Percentiles rank a stretch among this genome's conserved stretches.
Conservation (phyloP, 2,888 invertebrate genomes). For the Scrobipalpa atriplicella region DNA sequence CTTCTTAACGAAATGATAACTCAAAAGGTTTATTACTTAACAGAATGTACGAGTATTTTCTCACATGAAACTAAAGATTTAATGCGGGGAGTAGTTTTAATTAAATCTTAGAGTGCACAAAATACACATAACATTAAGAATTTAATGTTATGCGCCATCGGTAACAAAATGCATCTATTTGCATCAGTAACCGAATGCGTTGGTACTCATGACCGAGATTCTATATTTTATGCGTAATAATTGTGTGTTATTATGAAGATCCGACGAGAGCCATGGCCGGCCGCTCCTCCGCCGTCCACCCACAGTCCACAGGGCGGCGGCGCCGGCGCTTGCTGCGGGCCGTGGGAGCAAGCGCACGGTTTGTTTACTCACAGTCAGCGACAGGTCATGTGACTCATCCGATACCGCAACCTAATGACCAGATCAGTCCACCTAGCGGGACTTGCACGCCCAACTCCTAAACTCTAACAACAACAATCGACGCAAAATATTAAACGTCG, state of each 20-base stretch:
- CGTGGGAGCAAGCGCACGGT: constrained; percentile 42
- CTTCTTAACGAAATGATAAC: too few species aligned
- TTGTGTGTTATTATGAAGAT: background rate
- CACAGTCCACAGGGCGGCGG: constrained; percentile 42
- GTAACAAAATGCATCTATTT: background rate
- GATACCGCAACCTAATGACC: constrained; percentile 30
- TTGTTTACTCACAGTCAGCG: constrained; percentile 29
- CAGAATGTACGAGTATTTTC: too few species aligned
- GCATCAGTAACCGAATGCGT: background rate
- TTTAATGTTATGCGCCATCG: background rate
- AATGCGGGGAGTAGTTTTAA: too few species aligned
- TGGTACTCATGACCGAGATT: background rate
- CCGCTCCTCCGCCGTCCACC: constrained; percentile 25
- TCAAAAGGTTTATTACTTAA: background rate
- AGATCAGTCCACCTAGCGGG: constrained; percentile 24
- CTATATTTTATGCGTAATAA: background rate
- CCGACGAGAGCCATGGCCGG: background rate
- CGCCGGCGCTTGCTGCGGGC: constrained; percentile 42
- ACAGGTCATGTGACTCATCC: constrained; percentile 32
- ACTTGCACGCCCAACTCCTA: background rate
- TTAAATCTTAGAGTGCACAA: too few species aligned
- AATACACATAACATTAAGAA: too few species aligned
- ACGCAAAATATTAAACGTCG: constrained; percentile 9
- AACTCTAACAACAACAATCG: background rate
- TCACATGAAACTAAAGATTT: too few species aligned